A percentile compares a stretch with the other conserved stretches of the same genome.
Evolutionary conservation across 2,113 vertebrate genomes (phyloP).

Genomic region (Colius striatus): DNA sequence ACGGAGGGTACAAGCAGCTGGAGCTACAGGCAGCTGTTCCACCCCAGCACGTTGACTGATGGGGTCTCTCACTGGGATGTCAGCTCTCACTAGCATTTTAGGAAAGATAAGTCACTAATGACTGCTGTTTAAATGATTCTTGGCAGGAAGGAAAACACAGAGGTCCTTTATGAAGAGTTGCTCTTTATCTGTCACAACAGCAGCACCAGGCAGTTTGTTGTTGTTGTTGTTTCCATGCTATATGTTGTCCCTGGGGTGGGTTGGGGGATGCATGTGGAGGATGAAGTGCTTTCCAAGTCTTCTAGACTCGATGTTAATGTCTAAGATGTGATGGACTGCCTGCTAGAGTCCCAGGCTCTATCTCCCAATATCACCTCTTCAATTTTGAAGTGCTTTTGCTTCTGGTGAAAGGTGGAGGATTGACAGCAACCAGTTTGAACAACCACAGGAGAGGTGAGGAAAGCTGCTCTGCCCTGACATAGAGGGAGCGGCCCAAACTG

Average conservation of each 20-base stretch:
- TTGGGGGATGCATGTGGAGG: background rate
- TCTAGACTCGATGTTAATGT: background rate
- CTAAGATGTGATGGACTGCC: background rate
- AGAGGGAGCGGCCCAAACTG: background rate
- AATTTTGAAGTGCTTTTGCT: background rate
- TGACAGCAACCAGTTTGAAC: background rate
- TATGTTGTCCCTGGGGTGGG: background rate
- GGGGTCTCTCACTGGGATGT: background rate
- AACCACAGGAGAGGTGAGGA: background rate
- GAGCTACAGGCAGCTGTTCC: slow-evolving; percentile 18
- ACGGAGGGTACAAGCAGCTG: background rate
- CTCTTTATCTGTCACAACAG: slow-evolving; percentile 2
- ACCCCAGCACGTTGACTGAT: background rate
- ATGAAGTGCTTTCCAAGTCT: background rate
- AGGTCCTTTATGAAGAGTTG: slow-evolving; percentile 32
- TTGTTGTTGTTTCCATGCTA: background rate
- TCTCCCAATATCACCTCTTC: background rate
- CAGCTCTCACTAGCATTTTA: background rate
- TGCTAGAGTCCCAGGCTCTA: background rate
- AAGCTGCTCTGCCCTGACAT: background rate
- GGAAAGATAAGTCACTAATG: slow-evolving; percentile 19
- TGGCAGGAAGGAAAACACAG: slow-evolving; percentile 29
- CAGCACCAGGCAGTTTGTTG: background rate
- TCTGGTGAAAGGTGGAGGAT: background rate
- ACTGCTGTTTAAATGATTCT: background rate